Conservation (phyloP, 2,888 invertebrate species). For the Drosophila subquinaria region DNA sequence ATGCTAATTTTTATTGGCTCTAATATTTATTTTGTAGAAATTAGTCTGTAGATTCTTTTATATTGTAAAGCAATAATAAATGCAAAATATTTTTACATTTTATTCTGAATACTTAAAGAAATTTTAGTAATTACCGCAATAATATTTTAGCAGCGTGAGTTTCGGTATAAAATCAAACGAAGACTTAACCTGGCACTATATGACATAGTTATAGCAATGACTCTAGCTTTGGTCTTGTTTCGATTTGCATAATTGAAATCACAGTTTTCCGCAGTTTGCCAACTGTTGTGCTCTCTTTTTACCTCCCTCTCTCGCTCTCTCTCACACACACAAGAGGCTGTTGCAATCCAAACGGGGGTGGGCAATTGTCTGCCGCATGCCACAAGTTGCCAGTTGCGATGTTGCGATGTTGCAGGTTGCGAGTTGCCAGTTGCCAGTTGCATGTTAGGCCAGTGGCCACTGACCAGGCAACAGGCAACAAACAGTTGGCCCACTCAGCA, state of each 20-base stretch:
- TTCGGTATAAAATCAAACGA: too few relatives aligned
- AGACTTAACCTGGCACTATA: neutral
- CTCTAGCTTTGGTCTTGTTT: neutral
- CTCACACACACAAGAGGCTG: conserved; percentile 28
- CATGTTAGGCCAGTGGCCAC: conserved; percentile 41
- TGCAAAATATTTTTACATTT: too few relatives aligned
- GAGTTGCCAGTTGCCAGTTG: conserved; percentile 13
- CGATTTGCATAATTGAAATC: conserved; percentile 31
- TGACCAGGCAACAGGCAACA: conserved; percentile 18
- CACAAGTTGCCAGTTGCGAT: neutral
- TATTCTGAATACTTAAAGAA: too few relatives aligned
- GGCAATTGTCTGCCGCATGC: conserved; percentile 7
- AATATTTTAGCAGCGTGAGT: too few relatives aligned
- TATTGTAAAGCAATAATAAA: too few relatives aligned
- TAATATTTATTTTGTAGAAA: neutral
- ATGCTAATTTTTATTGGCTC: neutral
- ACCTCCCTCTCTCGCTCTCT: neutral
- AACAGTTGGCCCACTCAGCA: conserved; percentile 65
- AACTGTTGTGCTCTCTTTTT: conserved; percentile 2
- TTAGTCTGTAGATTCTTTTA: neutral
- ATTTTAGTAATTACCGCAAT: neutral
- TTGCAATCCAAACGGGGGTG: conserved; percentile 55
- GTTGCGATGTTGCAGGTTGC: conserved; percentile 6
- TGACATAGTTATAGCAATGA: neutral
- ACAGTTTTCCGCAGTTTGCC: conserved; percentile 3